Base-by-base conservation (phyloP, 2,888 invertebrate genomes). In the Pocota personata region DNA sequence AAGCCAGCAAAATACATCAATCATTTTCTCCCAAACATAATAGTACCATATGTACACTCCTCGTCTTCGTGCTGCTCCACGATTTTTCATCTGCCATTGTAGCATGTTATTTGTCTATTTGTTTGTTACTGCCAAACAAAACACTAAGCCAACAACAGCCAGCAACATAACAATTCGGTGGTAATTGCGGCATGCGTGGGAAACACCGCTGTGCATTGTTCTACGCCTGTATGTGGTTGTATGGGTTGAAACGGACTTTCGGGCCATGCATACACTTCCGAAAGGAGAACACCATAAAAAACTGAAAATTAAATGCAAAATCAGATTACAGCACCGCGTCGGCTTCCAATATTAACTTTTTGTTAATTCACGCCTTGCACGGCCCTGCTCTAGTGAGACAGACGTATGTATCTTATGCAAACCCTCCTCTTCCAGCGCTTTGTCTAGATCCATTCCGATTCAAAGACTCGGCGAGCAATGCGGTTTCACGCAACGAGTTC, bases 131-230 rank as follows among this genome's bases (percentile, higher is more conserved):
- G 69, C 58, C 84, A 80, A 76, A 76, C 80, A 84, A 84, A 76
- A 86, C 76, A 82, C 76, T 55, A 66, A 72, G 71, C 76, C 55
- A 72, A 76, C 67, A 78, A 58, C 52, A 60, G 8, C 62, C 52
- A 60, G 8, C 62, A 55, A 46, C 52, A 35, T 58, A n/a, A 69
- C 43, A 62, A 72, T 86, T 80, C 32, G 60, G 71, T 66, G 71
- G 72, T 76, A 76, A 86, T 86, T 82, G 86, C 48, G 58, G 82
- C 76, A 86, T 67, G 86, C 86, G 86, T 82, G 86, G 82, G 86
- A 86, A 80, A 52, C 67, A 52, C 60, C 52, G 64, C 58, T 50
- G 21, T 73, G 73, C 79, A 79, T 80, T 84, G 84, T 80, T 76
- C 55, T 50, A 27, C 24, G n/a, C 3, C 0, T 46, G 12, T 24